Base-by-base conservation (phyloP, 2,888 invertebrate genomes). In the Schizotus pectinicornis region DNA sequence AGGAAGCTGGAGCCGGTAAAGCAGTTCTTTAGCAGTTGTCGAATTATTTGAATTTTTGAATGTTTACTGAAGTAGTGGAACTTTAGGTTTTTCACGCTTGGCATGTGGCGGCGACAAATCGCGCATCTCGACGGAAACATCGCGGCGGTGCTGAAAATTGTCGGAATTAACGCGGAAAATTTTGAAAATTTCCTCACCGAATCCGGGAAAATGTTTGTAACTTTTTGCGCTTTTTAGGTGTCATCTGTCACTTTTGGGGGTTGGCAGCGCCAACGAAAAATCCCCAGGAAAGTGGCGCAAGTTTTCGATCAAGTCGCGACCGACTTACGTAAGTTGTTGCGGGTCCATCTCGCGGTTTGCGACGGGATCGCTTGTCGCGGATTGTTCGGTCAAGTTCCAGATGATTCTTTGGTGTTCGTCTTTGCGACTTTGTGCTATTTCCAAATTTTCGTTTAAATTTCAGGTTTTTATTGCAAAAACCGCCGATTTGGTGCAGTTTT, bases 11-110 rank as follows among this genome's bases (percentile, higher is more conserved):
- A 49, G 7, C 57, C 61, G 12, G 59, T 39, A 39, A 64, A 41
- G 36, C 59, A 61, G 7, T 50, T 54, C 61, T 69, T 67, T 3
- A 73, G 55, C 30, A 72, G 48, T 39, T 67, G 54, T 45, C 59
- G 61, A 3, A 70, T 64, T 7, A 74, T 62, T 61, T 64, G 63
- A 32, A 64, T 56, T 67, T 73, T 74, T 34, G 69, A 69, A 64
- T 74, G 74, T 5, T 31, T 49, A n/a, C 42, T 56, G 6, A 67
- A 14, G 38, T 69, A 72, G 56, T 74, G 74, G 12, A 42, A 43
- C 41, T 62, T 65, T 50, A 74, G 56, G 9, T 31, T 57, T 67
- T 64, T 68, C 46, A 63, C 57, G 13, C 66, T 69, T 56, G 60
- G 61, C 48, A 70, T 56, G 42, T 61, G 63, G 47, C 56, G 47